Conservation (phyloP, 2,888 invertebrate species). For the Trimorus sp. region DNA sequence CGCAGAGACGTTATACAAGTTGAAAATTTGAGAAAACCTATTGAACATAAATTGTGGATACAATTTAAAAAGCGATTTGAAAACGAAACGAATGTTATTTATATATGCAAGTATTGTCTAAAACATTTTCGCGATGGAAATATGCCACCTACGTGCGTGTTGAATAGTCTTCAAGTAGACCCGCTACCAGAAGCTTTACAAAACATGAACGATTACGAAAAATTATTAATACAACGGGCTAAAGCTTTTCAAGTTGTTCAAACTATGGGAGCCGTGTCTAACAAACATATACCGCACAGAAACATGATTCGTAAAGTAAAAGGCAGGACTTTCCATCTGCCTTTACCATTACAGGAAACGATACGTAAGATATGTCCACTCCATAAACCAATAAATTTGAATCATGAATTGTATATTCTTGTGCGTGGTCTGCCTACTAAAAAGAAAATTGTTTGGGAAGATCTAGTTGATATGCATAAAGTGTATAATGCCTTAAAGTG, state of each 20-base stretch:
- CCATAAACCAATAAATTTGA: not conserved
- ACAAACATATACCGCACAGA: no score
- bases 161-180: slow-evolving; percentile 67
- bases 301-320: no score
- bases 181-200: slow-evolving; percentile 4
- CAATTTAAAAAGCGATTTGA: no score
- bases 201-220: no score
- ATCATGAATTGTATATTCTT: slow-evolving; percentile 71
- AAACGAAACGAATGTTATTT: no score
- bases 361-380: not conserved
- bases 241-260: no score
- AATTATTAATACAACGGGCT: no score
- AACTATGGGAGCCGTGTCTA: no score
- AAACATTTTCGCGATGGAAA: not conserved
- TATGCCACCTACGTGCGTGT: slow-evolving; percentile 69
- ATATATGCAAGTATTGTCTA: slow-evolving; percentile 56
- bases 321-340: no score
- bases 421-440: slow-evolving; percentile 73
- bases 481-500: slow-evolving; percentile 52
- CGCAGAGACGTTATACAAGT: not conserved
- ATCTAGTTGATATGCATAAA: slow-evolving; percentile 25
- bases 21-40: not conserved
- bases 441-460: no score
- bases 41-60: not conserved
- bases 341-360: no score